Percentiles rank a stretch among this genome's conserved stretches.
Conservation (phyloP, 2,113 vertebrate species). For the Clupea harengus region DNA sequence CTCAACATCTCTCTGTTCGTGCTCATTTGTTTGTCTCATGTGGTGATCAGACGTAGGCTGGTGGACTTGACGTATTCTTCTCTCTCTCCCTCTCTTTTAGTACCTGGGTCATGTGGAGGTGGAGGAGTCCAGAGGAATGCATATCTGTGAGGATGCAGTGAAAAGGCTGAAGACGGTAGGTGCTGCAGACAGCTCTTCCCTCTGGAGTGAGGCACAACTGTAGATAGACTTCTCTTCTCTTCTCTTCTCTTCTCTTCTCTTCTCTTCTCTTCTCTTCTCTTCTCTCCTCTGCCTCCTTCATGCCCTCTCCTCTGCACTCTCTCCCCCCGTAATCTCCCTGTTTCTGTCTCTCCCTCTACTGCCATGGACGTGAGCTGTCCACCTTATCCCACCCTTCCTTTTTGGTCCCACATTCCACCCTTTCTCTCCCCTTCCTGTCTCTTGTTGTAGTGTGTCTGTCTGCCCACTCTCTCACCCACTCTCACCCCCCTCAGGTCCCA, state of each 20-base stretch:
- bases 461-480: too few relatives aligned
- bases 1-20: not conserved
- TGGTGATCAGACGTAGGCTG: too few relatives aligned
- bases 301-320: not conserved
- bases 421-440: not conserved
- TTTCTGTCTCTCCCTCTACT: not conserved
- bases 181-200: constrained; percentile 44
- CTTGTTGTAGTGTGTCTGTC: not conserved
- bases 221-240: not conserved
- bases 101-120: constrained; percentile 98
- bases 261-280: not conserved
- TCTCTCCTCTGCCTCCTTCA: not conserved
- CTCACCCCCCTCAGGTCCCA: not conserved
- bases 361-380: not conserved
- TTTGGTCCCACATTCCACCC: not conserved
- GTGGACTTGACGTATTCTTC: not conserved
- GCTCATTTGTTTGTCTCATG: too few relatives aligned
- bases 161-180: constrained; percentile 97
- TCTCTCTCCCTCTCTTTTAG: constrained; percentile 64
- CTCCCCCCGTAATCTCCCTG: not conserved
- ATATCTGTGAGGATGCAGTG: constrained; percentile 98
- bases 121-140: constrained; percentile 98
- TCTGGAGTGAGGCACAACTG: not conserved
- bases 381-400: not conserved
- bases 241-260: not conserved